phyloP scores from a whole-genome alignment of 2,113 vertebrate species.

The Hystrix cristata region DNA sequence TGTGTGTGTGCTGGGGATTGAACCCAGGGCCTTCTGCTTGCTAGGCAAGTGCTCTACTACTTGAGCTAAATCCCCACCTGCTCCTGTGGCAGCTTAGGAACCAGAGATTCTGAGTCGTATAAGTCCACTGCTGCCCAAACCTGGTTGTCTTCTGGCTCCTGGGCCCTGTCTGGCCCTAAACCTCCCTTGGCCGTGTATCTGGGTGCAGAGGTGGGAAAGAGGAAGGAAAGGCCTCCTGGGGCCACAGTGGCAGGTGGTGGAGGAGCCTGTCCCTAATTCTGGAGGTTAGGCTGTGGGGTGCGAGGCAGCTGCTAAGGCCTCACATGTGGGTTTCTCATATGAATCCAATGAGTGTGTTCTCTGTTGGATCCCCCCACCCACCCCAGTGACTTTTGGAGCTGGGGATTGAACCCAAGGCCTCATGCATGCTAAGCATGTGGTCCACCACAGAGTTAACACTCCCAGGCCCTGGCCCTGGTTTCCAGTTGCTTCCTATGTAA shows the following conservation, averaged over 20 bases:
- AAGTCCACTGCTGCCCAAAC: neutral
- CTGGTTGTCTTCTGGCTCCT: neutral
- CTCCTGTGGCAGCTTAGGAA: neutral
- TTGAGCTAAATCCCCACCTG: no score
- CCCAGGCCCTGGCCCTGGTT: neutral
- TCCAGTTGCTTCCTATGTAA: neutral
- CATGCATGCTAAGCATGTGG: no score
- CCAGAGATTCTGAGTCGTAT: neutral
- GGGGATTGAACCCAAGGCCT: neutral
- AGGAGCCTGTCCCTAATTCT: fast-evolving
- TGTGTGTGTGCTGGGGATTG: no score
- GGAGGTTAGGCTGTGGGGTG: neutral
- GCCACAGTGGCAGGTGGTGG: neutral
- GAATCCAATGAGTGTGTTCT: neutral
- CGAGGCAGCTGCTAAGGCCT: neutral
- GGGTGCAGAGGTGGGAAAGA: neutral
- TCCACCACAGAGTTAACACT: no score
- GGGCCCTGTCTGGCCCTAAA: neutral
- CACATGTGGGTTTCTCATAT: neutral
- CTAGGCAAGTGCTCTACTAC: no score
- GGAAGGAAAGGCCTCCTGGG: neutral
- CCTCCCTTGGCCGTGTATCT: neutral
- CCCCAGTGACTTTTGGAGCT: neutral
- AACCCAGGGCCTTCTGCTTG: no score
- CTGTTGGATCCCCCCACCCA: neutral